Evolutionary conservation across 2,113 vertebrate genomes (phyloP).

Genomic region (Cettia cetti): DNA sequence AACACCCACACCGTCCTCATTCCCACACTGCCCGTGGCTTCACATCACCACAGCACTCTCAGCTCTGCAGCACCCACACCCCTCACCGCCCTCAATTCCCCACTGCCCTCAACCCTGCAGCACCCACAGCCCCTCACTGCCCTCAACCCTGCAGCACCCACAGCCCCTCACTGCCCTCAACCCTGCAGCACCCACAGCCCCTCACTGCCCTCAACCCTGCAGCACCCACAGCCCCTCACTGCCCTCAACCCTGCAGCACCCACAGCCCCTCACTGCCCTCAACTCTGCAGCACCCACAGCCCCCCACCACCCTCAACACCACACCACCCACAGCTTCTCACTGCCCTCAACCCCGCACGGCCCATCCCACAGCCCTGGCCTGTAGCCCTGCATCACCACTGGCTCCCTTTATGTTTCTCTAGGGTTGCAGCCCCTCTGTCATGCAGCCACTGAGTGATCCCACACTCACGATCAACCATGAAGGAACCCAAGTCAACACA

Average conservation of each 20-base stretch:
- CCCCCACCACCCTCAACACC: accelerated
- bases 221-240: accelerated
- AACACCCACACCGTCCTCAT: accelerated
- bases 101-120: neutral
- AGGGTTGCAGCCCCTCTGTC: neutral
- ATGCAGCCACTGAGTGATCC: accelerated
- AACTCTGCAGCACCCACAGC: too few relatives aligned
- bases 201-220: accelerated
- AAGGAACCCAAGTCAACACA: neutral
- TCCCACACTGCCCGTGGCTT: accelerated
- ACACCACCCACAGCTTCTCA: accelerated
- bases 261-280: accelerated
- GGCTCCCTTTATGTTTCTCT: neutral
- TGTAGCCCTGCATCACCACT: accelerated
- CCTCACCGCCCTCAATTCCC: too few relatives aligned
- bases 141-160: accelerated
- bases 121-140: too few relatives aligned
- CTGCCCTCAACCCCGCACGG: accelerated
- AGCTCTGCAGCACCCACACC: accelerated
- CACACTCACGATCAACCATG: neutral
- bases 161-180: accelerated
- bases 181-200: accelerated
- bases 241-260: neutral
- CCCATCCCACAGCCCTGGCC: accelerated
- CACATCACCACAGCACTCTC: neutral